Evolutionary conservation across 2,113 vertebrate species (phyloP).

Genomic region (Phyllostomus discolor): DNA sequence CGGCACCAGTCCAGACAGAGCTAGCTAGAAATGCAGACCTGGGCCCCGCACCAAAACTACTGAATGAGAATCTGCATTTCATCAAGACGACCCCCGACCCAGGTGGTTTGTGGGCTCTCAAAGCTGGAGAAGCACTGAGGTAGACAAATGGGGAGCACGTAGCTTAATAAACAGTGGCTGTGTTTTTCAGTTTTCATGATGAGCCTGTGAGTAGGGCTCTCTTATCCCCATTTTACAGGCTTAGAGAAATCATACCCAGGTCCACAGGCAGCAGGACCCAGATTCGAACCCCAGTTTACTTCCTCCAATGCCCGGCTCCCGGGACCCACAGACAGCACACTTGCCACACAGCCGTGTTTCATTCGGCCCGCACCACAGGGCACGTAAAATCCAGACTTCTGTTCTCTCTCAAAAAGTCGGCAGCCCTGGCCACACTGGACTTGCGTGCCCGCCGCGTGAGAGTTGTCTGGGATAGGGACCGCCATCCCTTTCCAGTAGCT

Average conservation of each 20-base stretch:
- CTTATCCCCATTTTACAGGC: neutral
- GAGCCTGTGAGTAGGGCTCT: neutral
- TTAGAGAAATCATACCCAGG: neutral
- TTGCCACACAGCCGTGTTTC: neutral
- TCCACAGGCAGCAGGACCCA: neutral
- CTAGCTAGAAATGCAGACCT: neutral
- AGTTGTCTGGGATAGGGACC: no score
- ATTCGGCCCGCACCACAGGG: neutral
- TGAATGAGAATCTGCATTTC: neutral
- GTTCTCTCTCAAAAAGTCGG: neutral
- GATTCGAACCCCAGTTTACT: neutral
- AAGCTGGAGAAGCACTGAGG: neutral
- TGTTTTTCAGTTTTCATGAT: neutral
- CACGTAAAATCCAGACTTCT: neutral
- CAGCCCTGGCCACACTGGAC: neutral
- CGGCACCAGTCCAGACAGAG: neutral
- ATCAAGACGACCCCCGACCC: neutral
- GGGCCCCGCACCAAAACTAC: neutral
- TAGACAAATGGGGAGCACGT: fast-evolving
- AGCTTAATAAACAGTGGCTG: neutral
- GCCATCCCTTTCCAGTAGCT: neutral
- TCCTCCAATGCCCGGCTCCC: neutral
- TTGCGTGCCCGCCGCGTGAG: neutral
- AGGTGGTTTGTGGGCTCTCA: fast-evolving
- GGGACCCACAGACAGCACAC: neutral